phyloP scores from a whole-genome alignment of 1,140 invertebrate species.

The Tetragonula clypearis region DNA sequence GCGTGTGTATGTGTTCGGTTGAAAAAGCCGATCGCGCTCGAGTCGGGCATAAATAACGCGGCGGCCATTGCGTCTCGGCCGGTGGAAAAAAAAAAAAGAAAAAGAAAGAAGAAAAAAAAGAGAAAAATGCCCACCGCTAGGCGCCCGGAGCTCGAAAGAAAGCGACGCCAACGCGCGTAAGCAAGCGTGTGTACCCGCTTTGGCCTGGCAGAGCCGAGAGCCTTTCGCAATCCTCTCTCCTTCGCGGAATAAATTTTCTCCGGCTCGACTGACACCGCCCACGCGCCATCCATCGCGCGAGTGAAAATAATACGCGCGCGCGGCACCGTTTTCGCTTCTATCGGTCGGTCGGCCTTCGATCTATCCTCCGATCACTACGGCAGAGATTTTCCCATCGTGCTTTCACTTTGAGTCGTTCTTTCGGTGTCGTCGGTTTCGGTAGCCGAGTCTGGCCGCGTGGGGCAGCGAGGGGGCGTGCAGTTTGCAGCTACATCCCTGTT shows the following conservation, averaged over 20 bases:
- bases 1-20: not conserved
- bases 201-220: not conserved
- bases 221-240: constrained; percentile 8
- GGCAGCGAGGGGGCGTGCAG: not conserved
- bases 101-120: too few species aligned
- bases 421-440: not conserved
- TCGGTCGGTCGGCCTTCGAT: too few species aligned
- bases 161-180: constrained; percentile 25
- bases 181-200: not conserved
- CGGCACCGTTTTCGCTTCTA: constrained; percentile 26
- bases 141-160: constrained; percentile 15
- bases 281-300: constrained; percentile 14
- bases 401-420: too few species aligned
- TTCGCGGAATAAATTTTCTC: constrained; percentile 40
- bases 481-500: constrained; percentile 58
- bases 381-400: too few species aligned
- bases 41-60: not conserved
- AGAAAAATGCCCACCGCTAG: not conserved
- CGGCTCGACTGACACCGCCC: not conserved
- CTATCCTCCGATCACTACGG: too few species aligned
- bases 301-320: constrained; percentile 41
- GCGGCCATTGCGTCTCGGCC: not conserved
- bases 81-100: not conserved
- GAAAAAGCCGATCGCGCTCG: constrained; percentile 7
- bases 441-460: constrained; percentile 40